A percentile compares a stretch with the other conserved stretches of the same genome.
Conservation (phyloP, 2,888 invertebrate genomes). For the Nemoura dubitans region DNA sequence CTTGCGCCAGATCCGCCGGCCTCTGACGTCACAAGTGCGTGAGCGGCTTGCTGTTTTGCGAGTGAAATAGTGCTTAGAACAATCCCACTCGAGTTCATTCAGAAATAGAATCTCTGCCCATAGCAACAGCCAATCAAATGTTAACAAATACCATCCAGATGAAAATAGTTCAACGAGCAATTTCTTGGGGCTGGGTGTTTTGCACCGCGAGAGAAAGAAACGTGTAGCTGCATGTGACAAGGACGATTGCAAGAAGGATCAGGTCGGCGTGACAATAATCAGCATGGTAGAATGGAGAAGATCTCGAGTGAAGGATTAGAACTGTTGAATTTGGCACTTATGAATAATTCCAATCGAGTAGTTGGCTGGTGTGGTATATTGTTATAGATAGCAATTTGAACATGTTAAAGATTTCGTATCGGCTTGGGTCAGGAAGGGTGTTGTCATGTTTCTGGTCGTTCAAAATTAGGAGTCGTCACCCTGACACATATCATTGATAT, state of each 20-base stretch:
- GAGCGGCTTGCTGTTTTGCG: not conserved
- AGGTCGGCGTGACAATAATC: constrained; percentile 19
- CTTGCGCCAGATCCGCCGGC: constrained; percentile 53
- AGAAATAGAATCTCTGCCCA: constrained; percentile 3
- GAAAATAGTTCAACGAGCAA: constrained; percentile 30
- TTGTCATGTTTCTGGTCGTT: not conserved
- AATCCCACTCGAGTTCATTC: constrained; percentile 12
- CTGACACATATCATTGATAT: not conserved
- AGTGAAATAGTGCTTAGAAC: not conserved
- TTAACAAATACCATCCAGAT: not conserved
- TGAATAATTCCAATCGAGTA: constrained; percentile 52
- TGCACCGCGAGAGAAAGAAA: not conserved
- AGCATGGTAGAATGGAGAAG: not conserved
- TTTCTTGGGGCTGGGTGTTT: not conserved
- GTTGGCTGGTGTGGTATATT: not conserved
- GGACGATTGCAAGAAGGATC: not conserved
- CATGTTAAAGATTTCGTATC: constrained; percentile 1
- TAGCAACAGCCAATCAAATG: constrained; percentile 41
- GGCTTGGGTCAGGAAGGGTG: not conserved
- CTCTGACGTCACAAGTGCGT: constrained; percentile 28
- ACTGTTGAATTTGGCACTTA: constrained; percentile 29
- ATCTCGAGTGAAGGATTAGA: not conserved
- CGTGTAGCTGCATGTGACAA: not conserved
- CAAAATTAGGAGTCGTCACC: not conserved
- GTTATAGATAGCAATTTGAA: not conserved